These are phyloP conservation scores for Rapana venosa DNA, from an alignment of 2,888 invertebrate genomes.

Conservation along the genomic window DNA sequence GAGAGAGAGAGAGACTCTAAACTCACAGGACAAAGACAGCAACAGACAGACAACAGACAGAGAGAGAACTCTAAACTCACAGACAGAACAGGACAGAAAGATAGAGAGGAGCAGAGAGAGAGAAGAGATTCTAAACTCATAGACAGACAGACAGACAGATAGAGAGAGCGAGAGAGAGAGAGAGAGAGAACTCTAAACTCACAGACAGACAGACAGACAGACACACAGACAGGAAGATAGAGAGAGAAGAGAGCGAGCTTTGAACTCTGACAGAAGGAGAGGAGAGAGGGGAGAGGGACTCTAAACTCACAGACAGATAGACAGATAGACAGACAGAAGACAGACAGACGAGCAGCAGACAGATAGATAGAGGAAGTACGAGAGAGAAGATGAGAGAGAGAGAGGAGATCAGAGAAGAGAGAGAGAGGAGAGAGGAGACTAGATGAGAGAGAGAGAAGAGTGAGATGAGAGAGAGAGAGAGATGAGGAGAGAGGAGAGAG, in stretches of 20 bases:
- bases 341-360: not conserved
- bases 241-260: not conserved
- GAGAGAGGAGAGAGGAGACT: not conserved
- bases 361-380: not conserved
- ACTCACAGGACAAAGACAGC: too few species aligned
- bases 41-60: too few species aligned
- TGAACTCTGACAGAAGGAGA: not conserved
- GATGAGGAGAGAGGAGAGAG: not conserved
- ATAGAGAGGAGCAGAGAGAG: too few species aligned
- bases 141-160: too few species aligned
- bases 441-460: not conserved
- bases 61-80: too few species aligned
- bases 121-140: too few species aligned
- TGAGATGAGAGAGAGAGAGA: not conserved
- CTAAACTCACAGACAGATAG: not conserved
- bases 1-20: too few species aligned
- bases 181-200: too few species aligned
- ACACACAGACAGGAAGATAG: not conserved
- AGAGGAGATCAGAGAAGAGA: not conserved
- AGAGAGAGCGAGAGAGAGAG: too few species aligned
- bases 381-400: not conserved
- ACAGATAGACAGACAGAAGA: not conserved
- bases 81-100: too few species aligned
- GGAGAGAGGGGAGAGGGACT: not conserved
- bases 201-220: constrained; percentile 1